These are phyloP conservation scores for Cataglyphis altisquamis DNA, from an alignment of 2,888 invertebrate genomes.

Conservation along the genomic window DNA sequence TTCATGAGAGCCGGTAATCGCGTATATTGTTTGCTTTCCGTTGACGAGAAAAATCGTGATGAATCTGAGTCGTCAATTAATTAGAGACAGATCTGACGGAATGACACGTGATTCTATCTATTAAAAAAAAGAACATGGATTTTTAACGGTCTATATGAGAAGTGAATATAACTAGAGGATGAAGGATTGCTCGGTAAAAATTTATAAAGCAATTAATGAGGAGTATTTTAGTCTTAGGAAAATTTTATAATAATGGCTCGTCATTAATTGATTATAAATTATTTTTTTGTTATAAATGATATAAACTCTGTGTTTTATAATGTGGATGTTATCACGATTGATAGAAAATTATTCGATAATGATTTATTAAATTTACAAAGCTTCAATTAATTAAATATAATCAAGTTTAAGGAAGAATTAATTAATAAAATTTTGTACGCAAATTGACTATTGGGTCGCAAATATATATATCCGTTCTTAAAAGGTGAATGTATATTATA, in stretches of 20 bases:
- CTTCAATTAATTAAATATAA: not conserved
- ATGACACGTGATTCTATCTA: slow-evolving; percentile 24
- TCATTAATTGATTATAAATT: slow-evolving; percentile 24
- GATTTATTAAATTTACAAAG: not conserved
- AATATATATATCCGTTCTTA: not conserved
- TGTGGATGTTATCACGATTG: not conserved
- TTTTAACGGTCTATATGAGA: not conserved
- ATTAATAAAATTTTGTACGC: not conserved
- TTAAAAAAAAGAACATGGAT: not conserved
- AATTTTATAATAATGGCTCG: not conserved
- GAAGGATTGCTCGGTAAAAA: not conserved
- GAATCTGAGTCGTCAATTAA: not conserved
- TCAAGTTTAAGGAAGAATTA: not conserved
- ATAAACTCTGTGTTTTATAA: not conserved
- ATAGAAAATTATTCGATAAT: not conserved
- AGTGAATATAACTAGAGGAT: not conserved
- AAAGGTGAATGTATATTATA: not conserved
- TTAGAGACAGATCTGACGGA: slow-evolving; percentile 22
- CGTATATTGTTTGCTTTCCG: not conserved
- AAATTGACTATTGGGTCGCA: not conserved
- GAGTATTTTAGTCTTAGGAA: slow-evolving; percentile 3
- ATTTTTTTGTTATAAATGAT: not conserved
- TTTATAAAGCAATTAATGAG: not conserved
- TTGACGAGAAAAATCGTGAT: slow-evolving; percentile 13
- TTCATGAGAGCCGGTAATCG: slow-evolving; percentile 23